Conservation (phyloP, 2,888 invertebrate species). For the Tholera decimalis region DNA sequence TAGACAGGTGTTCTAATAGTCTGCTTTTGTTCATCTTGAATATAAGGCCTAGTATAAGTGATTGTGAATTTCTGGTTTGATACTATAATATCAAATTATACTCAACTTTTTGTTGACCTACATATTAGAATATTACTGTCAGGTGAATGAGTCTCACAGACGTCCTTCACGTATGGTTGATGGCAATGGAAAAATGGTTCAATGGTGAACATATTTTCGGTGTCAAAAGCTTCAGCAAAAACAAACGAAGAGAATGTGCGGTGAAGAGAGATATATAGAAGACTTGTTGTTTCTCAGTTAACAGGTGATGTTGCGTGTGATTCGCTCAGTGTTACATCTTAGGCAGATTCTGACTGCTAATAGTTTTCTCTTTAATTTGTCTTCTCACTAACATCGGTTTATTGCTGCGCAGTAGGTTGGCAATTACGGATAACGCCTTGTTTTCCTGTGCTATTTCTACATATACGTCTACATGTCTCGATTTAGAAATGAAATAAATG, state of each 20-base stretch:
- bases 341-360: slow-evolving; percentile 26
- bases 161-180: slow-evolving; percentile 53
- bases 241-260: slow-evolving; percentile 59
- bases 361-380: slow-evolving; percentile 48
- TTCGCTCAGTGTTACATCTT: slow-evolving; percentile 47
- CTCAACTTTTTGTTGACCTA: slow-evolving; percentile 8
- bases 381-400: slow-evolving; percentile 26
- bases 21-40: slow-evolving; percentile 20
- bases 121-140: slow-evolving; percentile 35
- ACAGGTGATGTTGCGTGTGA: slow-evolving; percentile 49
- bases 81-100: neutral
- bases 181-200: slow-evolving; percentile 56
- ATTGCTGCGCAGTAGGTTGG: slow-evolving; percentile 30
- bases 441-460: slow-evolving; percentile 28
- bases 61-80: neutral
- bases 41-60: slow-evolving; percentile 15
- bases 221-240: slow-evolving; percentile 61
- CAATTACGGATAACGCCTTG: slow-evolving; percentile 12
- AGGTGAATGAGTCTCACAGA: slow-evolving; percentile 54
- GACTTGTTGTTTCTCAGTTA: slow-evolving; percentile 49
- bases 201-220: slow-evolving; percentile 63
- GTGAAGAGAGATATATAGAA: slow-evolving; percentile 58
- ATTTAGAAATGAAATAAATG: neutral
- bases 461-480: neutral
- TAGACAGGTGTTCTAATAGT: slow-evolving; percentile 37